Base-by-base conservation (phyloP, 1,140 invertebrate genomes). In the Ceratina japonica region DNA sequence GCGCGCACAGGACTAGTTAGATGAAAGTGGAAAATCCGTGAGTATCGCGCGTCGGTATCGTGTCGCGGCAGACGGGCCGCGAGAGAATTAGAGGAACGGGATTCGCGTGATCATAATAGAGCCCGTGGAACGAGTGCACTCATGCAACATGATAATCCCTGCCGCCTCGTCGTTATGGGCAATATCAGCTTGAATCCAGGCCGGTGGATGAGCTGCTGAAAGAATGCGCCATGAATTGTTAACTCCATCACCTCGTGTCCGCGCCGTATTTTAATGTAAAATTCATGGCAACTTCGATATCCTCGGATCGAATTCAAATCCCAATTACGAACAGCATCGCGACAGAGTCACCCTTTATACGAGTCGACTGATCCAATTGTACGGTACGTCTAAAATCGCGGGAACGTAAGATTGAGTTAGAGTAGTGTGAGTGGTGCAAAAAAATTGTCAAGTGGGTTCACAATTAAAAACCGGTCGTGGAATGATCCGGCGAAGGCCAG, bases 141-240 rank as follows among this genome's bases (percentile, higher is more conserved):
- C 81, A 76, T 77, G 86, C 85, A 82, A 81, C 84, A 78, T 82
- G 85, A 89, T 88, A 89, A 88, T 89, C 87, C 37, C 86, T 64
- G 84, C 77, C 81, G 82, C 68, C 58, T 79, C 58, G 77, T 86
- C 86, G 87, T 88, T 88, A 86, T 78, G 84, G 71, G 71, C 37
- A 71, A 68, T 86, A 79, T 83, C 77, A 82, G 72, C 59, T 79
- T 79, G 73, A 71, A 79, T 80, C 73, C 78, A 84, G 73, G 52
- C 70, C 37, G 58, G 18, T 71, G 61, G 79, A 73, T 65, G 62
- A 64, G 73, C 63, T 70, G 71, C 62, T 75, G 68, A 79, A 82
- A 76, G 81, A 79, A 81, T 76, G 52, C 15, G 18, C 31, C 54
- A n/a, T 18, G 27, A 37, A 58, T 22, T 3, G 7, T 20, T n/a